Percentiles rank a stretch among this genome's conserved stretches.
Conservation (phyloP, 2,797 vertebrate species). For the Falco novaeseelandiae region DNA sequence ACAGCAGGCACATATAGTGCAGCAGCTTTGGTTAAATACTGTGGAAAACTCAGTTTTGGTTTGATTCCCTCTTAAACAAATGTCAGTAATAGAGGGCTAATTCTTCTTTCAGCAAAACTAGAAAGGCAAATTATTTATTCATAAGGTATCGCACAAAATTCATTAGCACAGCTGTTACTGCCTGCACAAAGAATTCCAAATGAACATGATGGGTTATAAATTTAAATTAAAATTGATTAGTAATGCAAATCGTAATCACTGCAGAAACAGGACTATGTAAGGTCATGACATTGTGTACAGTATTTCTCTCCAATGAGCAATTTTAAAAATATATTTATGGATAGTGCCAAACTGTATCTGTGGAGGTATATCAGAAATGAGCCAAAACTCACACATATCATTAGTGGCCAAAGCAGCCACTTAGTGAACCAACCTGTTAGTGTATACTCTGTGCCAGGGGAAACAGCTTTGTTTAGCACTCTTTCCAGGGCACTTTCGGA, state of each 20-base stretch:
- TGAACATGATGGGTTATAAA: conserved; percentile 60
- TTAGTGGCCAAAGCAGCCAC: not conserved
- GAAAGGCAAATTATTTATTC: conserved; percentile 65
- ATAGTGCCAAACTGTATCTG: not conserved
- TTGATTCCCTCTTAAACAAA: not conserved
- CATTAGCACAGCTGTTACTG: conserved; percentile 65
- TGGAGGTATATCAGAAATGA: not conserved
- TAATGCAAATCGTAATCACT: conserved; percentile 59
- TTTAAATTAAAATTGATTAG: conserved; percentile 72
- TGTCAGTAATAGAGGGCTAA: not conserved
- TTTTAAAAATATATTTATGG: not conserved
- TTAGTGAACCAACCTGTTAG: not conserved
- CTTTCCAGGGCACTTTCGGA: not conserved
- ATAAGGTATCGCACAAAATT: conserved; percentile 51
- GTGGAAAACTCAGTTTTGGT: not conserved
- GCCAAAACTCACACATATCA: not conserved
- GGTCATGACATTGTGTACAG: conserved; percentile 32
- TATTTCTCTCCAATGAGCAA: not conserved
- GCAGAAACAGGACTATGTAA: conserved; percentile 12
- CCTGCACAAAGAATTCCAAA: conserved; percentile 66
- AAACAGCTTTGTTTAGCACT: not conserved
- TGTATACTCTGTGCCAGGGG: not conserved
- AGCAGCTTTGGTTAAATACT: not conserved
- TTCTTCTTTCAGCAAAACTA: not conserved
- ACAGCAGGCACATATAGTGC: too few species aligned